These are phyloP conservation scores for Indri indri DNA, from an alignment of 2,113 vertebrate genomes.

Conservation along the genomic window DNA sequence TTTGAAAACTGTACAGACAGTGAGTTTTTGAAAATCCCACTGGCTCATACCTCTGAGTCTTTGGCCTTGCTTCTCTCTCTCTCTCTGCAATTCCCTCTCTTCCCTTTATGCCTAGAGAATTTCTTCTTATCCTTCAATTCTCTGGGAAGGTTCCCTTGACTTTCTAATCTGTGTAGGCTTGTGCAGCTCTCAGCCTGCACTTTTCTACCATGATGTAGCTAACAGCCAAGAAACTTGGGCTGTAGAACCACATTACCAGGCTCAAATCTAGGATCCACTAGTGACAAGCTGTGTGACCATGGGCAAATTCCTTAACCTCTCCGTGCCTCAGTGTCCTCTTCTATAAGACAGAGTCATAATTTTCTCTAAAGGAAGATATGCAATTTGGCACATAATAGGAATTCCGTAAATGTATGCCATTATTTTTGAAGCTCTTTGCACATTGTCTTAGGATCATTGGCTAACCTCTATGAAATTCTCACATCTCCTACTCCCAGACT, in stretches of 20 bases:
- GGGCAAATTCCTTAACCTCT: neutral
- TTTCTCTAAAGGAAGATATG: neutral
- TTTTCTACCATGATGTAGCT: neutral
- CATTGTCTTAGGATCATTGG: neutral
- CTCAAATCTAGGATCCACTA: neutral
- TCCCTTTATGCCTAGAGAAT: neutral
- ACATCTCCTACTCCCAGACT: neutral
- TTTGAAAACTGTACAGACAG: neutral
- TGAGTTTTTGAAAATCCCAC: neutral
- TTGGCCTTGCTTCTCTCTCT: neutral
- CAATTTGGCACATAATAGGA: neutral
- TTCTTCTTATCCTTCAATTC: neutral
- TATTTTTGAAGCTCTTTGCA: neutral
- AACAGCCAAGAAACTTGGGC: neutral
- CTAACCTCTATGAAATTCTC: neutral
- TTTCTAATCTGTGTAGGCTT: neutral
- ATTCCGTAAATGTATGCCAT: neutral
- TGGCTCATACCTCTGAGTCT: neutral
- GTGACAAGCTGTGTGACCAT: neutral
- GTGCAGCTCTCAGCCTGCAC: neutral
- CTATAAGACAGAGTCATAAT: neutral
- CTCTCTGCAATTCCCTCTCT: neutral
- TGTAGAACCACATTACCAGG: neutral
- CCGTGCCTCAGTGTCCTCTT: neutral
- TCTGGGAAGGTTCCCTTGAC: neutral